Percentiles rank a stretch among this genome's conserved stretches.
Conservation (phyloP, 2,113 vertebrate genomes). For the Eolophus roseicapilla region DNA sequence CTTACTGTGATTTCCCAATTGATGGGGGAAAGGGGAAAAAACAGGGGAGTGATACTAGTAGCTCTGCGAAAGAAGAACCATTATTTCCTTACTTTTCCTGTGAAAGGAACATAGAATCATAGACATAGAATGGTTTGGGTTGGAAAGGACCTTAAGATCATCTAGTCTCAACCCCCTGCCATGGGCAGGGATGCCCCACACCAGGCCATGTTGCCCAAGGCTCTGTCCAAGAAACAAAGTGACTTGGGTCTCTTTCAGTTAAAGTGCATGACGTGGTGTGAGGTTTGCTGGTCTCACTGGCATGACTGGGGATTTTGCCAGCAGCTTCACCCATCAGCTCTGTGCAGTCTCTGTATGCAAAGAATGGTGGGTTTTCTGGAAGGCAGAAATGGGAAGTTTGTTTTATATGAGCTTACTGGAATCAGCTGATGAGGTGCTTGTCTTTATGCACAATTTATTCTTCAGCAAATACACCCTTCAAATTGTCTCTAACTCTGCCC, state of each 20-base stretch:
- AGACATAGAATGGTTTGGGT: not conserved
- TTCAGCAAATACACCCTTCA: not conserved
- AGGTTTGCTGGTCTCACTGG: not conserved
- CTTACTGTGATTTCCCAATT: not conserved
- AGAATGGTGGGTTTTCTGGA: not conserved
- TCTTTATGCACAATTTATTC: not conserved
- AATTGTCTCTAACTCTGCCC: not conserved
- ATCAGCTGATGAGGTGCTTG: not conserved
- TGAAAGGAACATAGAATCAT: not conserved
- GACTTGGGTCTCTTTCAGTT: not conserved
- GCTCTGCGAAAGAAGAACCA: not conserved
- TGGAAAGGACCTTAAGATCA: not conserved
- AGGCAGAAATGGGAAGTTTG: not conserved
- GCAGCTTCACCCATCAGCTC: not conserved
- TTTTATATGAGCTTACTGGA: not conserved
- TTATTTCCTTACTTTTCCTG: not conserved
- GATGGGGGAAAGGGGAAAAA: not conserved
- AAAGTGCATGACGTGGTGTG: not conserved
- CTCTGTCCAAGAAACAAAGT: not conserved
- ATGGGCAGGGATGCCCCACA: not conserved
- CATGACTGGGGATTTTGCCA: not conserved
- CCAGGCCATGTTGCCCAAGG: not conserved
- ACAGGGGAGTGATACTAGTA: not conserved
- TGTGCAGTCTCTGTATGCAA: rapidly evolving
- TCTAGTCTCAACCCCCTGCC: not conserved